phyloP scores from a whole-genome alignment of 2,797 vertebrate genomes.

The Chaetophractus vellerosus region DNA sequence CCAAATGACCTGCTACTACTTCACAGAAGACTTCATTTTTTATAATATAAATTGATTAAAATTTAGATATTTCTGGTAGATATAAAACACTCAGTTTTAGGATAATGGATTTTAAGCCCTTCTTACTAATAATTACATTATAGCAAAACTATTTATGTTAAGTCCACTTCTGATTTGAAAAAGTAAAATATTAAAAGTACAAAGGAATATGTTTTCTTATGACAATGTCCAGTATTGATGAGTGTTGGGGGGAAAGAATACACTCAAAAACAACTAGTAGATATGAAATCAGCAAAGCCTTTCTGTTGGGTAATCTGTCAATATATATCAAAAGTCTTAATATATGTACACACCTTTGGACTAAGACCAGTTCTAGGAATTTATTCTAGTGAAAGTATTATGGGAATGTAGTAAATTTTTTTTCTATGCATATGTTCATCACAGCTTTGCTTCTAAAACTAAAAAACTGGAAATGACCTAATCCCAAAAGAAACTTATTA shows the following conservation, averaged over 20 bases:
- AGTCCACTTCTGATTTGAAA: conserved; percentile 28
- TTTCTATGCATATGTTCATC: conserved; percentile 12
- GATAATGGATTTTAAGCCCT: background rate
- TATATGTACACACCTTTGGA: background rate
- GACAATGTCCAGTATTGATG: background rate
- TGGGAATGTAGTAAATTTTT: background rate
- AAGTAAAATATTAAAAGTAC: conserved; percentile 3
- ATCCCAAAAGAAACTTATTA: background rate
- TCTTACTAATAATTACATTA: conserved; percentile 51
- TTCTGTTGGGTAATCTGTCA: conserved; percentile 1
- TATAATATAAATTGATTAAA: conserved; percentile 22
- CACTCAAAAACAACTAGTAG: background rate
- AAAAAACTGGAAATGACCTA: conserved; percentile 4
- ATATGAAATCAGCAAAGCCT: conserved; percentile 20
- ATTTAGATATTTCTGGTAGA: conserved; percentile 27
- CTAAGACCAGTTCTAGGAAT: conserved; percentile 49
- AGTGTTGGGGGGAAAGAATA: background rate
- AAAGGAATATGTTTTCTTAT: background rate
- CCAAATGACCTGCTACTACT: background rate
- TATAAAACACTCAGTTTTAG: background rate
- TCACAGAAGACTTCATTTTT: background rate
- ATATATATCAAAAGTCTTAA: conserved; percentile 50
- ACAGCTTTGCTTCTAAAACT: conserved; percentile 31
- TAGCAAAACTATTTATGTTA: background rate
- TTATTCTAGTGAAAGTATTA: conserved; percentile 23